These are phyloP conservation scores for Philereme vetulata DNA, from an alignment of 2,888 invertebrate species.

Conservation along the genomic window DNA sequence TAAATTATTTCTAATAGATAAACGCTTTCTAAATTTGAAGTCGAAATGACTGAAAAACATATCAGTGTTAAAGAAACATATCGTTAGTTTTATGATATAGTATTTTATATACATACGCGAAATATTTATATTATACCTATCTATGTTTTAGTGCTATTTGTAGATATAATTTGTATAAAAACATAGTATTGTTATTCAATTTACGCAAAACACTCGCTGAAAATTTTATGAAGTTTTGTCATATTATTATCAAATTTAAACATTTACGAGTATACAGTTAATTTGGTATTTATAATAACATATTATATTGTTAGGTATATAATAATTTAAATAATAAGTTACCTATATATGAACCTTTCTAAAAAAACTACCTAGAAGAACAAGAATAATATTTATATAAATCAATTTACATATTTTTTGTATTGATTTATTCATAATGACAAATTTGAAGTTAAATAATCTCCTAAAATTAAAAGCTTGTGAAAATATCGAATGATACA, in stretches of 20 bases:
- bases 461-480: slow-evolving; percentile 25
- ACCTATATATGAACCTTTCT: no score
- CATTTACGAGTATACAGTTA: slow-evolving; percentile 2
- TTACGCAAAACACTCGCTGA: neutral
- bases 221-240: neutral
- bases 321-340: no score
- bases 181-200: neutral
- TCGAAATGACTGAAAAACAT: slow-evolving; percentile 25
- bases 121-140: slow-evolving; percentile 3
- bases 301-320: no score
- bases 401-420: no score
- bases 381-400: no score
- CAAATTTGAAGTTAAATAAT: slow-evolving; percentile 10
- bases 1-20: slow-evolving; percentile 7
- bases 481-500: slow-evolving; percentile 66
- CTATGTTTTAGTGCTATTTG: slow-evolving; percentile 7
- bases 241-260: slow-evolving; percentile 1
- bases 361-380: no score
- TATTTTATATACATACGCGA: neutral
- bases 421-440: slow-evolving; percentile 2
- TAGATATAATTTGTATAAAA: neutral
- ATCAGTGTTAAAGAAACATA: slow-evolving; percentile 23
- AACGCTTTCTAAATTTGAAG: slow-evolving; percentile 25
- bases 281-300: no score
- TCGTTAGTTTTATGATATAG: slow-evolving; percentile 5